These are phyloP conservation scores for Parazoanthus atlanticus DNA, from an alignment of 92 coral and sea anemone genomes.

Conservation along the genomic window DNA sequence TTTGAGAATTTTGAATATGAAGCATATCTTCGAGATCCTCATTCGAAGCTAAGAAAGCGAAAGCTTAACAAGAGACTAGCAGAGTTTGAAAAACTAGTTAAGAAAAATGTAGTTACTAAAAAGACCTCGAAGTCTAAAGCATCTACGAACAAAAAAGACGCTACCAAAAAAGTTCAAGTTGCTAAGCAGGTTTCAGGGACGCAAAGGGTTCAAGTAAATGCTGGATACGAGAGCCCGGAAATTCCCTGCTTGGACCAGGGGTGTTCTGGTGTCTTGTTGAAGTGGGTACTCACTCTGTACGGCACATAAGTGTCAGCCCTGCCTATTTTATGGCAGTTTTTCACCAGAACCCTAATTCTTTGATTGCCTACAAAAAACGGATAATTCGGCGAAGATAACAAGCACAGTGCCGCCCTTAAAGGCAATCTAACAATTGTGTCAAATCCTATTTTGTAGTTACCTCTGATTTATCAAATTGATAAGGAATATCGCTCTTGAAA, in stretches of 20 bases:
- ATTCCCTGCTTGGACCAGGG: constrained; percentile 84
- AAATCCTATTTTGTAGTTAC: neutral
- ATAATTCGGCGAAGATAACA: neutral
- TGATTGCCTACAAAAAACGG: constrained; percentile 8
- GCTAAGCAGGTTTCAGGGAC: constrained; percentile 90
- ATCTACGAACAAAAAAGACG: constrained; percentile 52
- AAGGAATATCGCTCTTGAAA: neutral
- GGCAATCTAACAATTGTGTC: neutral
- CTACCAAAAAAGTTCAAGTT: constrained; percentile 91
- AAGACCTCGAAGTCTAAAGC: constrained; percentile 50
- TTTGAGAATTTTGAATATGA: constrained; percentile 40
- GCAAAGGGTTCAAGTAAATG: constrained; percentile 97
- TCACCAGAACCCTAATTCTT: constrained; percentile 1
- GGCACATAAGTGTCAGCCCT: constrained; percentile 69
- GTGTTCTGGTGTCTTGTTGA: constrained; percentile 89
- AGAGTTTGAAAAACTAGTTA: constrained; percentile 40
- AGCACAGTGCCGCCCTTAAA: neutral
- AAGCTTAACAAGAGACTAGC: constrained; percentile 28
- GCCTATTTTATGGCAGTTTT: too few relatives aligned
- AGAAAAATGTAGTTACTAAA: constrained; percentile 48
- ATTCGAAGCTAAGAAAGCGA: constrained; percentile 9
- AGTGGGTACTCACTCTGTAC: constrained; percentile 84
- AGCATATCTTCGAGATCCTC: constrained; percentile 33
- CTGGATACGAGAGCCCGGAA: constrained; percentile 98
- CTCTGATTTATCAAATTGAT: neutral